A percentile compares a stretch with the other conserved stretches of the same genome.
These are phyloP conservation scores for Eufriesea mexicana DNA, from an alignment of 1,140 invertebrate species.

Conservation along the genomic window DNA sequence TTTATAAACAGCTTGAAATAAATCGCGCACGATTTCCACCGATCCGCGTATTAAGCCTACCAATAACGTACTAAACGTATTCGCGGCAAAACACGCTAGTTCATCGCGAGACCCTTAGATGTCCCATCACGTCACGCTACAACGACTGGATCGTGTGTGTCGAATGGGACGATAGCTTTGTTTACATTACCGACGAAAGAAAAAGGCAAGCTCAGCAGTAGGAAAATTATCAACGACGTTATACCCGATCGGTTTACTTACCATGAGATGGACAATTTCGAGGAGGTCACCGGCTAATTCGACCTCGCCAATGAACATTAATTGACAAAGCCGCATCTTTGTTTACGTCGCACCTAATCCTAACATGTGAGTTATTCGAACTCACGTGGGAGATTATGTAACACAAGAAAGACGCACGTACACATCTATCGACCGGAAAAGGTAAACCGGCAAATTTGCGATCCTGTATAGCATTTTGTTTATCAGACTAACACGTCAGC, in stretches of 20 bases:
- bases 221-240: not conserved
- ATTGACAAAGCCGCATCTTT: conserved; percentile 68
- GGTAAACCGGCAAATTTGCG: conserved; percentile 20
- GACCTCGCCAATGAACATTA: conserved; percentile 71
- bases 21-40: not conserved
- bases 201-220: not conserved
- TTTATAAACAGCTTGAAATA: not conserved
- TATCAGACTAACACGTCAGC: conserved; percentile 60
- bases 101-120: conserved; percentile 47
- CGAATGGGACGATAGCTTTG: conserved; percentile 11
- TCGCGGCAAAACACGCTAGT: conserved; percentile 33
- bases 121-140: conserved; percentile 32
- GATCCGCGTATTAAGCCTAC: not conserved
- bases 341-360: not conserved
- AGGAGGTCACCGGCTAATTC: conserved; percentile 71
- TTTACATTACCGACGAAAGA: conserved; percentile 35
- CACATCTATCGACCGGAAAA: conserved; percentile 22
- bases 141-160: not conserved
- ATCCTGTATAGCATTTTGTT: conserved; percentile 66
- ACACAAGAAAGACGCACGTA: conserved; percentile 32
- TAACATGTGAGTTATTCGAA: conserved; percentile 25
- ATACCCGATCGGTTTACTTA: conserved; percentile 57
- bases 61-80: not conserved
- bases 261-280: conserved; percentile 70
- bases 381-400: conserved; percentile 38